Conservation (phyloP, 1,140 invertebrate species). For the Cheumatopsyche charites region DNA sequence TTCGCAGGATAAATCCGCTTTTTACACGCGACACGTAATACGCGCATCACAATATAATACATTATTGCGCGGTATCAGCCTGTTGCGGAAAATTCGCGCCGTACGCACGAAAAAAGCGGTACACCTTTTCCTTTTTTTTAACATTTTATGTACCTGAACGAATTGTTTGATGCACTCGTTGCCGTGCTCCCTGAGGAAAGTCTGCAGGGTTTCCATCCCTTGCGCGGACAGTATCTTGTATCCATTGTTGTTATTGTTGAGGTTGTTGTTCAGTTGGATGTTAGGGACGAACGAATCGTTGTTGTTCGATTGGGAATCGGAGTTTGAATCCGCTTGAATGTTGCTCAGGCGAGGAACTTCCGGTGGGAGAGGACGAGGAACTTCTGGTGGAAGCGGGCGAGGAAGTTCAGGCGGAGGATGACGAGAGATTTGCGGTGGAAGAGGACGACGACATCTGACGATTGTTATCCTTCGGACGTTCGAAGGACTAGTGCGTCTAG, state of each 20-base stretch:
- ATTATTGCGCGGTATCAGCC: too few relatives aligned
- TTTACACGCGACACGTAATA: too few relatives aligned
- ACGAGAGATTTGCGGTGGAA: not conserved
- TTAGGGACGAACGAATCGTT: slow-evolving; percentile 46
- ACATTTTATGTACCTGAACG: slow-evolving; percentile 61
- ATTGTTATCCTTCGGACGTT: slow-evolving; percentile 8
- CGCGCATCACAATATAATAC: too few relatives aligned
- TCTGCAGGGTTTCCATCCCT: slow-evolving; percentile 64
- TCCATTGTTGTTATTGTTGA: slow-evolving; percentile 60
- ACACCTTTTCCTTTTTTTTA: too few relatives aligned
- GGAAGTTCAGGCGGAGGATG: not conserved
- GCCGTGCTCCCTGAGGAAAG: slow-evolving; percentile 66
- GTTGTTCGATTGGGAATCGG: not conserved
- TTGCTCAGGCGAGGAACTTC: not conserved
- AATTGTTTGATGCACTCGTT: slow-evolving; percentile 67
- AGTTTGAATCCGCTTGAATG: not conserved
- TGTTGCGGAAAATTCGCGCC: too few relatives aligned
- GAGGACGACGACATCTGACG: too few relatives aligned
- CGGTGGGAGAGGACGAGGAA: slow-evolving; percentile 2
- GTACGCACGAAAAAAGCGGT: too few relatives aligned
- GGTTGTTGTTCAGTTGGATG: slow-evolving; percentile 42
- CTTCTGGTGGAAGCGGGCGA: slow-evolving; percentile 11
- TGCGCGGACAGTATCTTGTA: slow-evolving; percentile 63
- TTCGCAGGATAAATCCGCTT: not conserved
- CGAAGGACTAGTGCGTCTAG: not conserved